Evolutionary conservation across 2,113 vertebrate species (phyloP).

Genomic region (Prionailurus viverrinus): DNA sequence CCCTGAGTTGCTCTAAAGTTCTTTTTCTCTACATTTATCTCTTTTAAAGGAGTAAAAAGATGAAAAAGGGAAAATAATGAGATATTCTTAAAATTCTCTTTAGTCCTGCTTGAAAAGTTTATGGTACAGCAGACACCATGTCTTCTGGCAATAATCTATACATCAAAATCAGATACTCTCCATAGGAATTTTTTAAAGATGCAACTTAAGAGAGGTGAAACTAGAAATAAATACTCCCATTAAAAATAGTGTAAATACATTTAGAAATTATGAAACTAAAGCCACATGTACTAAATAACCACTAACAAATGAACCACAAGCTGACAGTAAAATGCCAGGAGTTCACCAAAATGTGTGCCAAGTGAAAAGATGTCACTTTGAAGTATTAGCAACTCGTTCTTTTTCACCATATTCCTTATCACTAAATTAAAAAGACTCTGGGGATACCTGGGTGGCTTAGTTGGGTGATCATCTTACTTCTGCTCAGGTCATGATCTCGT

Average conservation of each 20-base stretch:
- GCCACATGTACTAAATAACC: not conserved
- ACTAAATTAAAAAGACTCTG: not conserved
- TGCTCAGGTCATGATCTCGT: too few species aligned
- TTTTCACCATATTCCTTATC: not conserved
- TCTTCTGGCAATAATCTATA: not conserved
- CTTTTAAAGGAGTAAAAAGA: not conserved
- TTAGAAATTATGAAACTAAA: constrained; percentile 52
- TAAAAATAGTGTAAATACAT: constrained; percentile 43
- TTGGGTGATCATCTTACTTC: too few species aligned
- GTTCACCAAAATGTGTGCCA: not conserved
- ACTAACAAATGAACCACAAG: not conserved
- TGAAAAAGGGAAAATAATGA: not conserved
- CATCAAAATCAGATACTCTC: constrained; percentile 26
- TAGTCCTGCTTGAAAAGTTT: constrained; percentile 45
- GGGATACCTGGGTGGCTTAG: too few species aligned
- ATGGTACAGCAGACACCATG: not conserved
- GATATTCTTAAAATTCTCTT: constrained; percentile 26
- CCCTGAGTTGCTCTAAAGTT: not conserved
- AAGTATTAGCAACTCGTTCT: not conserved
- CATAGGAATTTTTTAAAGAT: constrained; percentile 43
- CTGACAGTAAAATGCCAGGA: not conserved
- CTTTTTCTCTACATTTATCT: not conserved
- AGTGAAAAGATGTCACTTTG: not conserved
- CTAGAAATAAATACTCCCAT: not conserved
- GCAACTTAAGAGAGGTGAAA: constrained; percentile 43